A percentile compares a stretch with the other conserved stretches of the same genome.
Conservation (phyloP, 2,797 vertebrate species). For the Morelia viridis region DNA sequence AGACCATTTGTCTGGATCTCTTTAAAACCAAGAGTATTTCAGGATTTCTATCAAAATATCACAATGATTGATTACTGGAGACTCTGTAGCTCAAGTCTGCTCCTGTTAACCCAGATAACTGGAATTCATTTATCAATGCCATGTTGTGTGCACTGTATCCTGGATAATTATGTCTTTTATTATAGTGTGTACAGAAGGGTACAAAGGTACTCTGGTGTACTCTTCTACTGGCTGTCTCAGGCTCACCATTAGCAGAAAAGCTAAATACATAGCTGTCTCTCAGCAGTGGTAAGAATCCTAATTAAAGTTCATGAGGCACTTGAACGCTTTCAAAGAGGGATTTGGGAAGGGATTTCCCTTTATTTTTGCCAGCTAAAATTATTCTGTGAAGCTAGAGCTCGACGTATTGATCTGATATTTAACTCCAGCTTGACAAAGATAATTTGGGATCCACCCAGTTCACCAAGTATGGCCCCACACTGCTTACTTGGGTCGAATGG, state of each 20-base stretch:
- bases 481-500: not conserved
- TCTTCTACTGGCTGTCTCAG: not conserved
- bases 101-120: not conserved
- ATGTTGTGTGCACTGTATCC: not conserved
- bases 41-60: slow-evolving; percentile 13
- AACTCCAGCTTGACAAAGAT: not conserved
- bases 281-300: slow-evolving; percentile 9
- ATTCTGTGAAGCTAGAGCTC: not conserved
- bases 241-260: slow-evolving; percentile 9
- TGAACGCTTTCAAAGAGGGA: not conserved
- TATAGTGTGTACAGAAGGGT: not conserved
- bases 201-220: slow-evolving; percentile 1
- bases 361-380: slow-evolving; percentile 10
- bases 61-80: slow-evolving; percentile 1
- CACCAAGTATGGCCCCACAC: not conserved
- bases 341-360: not conserved
- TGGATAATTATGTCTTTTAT: slow-evolving; percentile 11
- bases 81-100: not conserved
- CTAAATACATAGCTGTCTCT: slow-evolving; percentile 22
- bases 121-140: slow-evolving; percentile 15
- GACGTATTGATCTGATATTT: not conserved
- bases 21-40: not conserved
- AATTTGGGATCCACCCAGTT: not conserved
- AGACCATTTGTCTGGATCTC: not conserved
- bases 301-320: slow-evolving; percentile 26